Conservation (phyloP, 2,888 invertebrate species). For the Dicyrtoma fusca region DNA sequence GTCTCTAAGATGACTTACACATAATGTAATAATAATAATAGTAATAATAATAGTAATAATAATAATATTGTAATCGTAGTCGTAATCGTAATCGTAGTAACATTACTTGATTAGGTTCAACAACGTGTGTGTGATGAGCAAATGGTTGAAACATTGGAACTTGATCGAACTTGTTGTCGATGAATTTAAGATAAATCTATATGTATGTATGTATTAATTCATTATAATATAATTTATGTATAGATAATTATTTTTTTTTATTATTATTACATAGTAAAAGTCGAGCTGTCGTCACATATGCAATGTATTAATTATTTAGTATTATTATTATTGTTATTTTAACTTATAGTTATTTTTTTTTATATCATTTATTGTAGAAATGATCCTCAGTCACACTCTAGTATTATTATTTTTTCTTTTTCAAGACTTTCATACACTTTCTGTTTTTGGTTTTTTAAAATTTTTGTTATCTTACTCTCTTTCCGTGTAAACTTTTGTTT, state of each 20-base stretch:
- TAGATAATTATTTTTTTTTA: neutral
- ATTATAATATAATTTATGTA: neutral
- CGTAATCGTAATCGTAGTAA: neutral
- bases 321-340: too few relatives aligned
- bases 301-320: too few relatives aligned
- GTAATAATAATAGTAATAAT: conserved; percentile 3
- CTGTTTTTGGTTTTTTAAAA: too few relatives aligned
- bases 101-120: conserved; percentile 21
- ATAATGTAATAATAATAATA: neutral
- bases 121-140: conserved; percentile 31
- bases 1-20: neutral
- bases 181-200: neutral
- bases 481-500: too few relatives aligned
- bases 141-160: conserved; percentile 19
- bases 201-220: neutral
- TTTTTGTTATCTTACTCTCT: too few relatives aligned
- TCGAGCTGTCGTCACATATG: too few relatives aligned
- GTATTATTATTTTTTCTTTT: too few relatives aligned
- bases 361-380: too few relatives aligned
- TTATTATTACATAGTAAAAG: too few relatives aligned
- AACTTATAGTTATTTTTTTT: too few relatives aligned
- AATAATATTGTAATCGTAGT: neutral
- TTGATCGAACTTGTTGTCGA: conserved; percentile 1
- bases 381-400: too few relatives aligned
- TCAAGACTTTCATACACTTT: too few relatives aligned